Conservation (phyloP, 2,888 invertebrate species). For the Magallana nippona region DNA sequence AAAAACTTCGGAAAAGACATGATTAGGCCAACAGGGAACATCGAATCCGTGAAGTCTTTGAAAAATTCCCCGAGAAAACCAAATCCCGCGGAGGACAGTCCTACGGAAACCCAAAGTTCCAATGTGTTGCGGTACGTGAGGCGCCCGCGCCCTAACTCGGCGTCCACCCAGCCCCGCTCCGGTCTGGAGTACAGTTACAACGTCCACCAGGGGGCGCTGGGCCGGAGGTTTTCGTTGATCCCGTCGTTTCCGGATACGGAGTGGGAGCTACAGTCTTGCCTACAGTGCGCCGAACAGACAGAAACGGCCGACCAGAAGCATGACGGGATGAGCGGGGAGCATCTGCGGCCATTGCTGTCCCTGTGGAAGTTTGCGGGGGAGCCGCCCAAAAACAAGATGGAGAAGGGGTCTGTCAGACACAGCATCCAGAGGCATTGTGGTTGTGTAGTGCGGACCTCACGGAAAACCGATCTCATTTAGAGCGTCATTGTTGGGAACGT, state of each 20-base stretch:
- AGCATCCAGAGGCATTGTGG: slow-evolving; percentile 31
- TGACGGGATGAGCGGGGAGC: slow-evolving; percentile 21
- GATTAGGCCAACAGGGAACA: background rate
- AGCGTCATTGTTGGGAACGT: no score
- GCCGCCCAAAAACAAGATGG: background rate
- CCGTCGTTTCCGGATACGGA: slow-evolving; percentile 24
- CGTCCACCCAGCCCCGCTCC: background rate
- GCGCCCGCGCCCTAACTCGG: background rate
- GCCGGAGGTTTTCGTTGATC: background rate
- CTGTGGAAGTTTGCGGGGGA: slow-evolving; percentile 25
- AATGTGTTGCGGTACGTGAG: background rate
- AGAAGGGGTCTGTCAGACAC: background rate
- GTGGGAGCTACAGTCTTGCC: slow-evolving; percentile 29
- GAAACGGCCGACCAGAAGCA: background rate
- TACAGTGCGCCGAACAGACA: slow-evolving; percentile 6
- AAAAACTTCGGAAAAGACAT: background rate
- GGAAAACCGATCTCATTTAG: background rate
- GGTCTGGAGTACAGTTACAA: slow-evolving; percentile 31
- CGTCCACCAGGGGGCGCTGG: background rate
- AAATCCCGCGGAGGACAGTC: background rate
- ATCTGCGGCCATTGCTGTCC: slow-evolving; percentile 1
- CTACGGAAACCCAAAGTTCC: background rate
- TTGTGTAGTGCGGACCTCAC: slow-evolving; percentile 25
- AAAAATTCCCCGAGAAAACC: background rate
- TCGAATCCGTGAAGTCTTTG: background rate